Evolutionary conservation across 53 echinoderm and acorn worm genomes (phyloP).

Genomic region (Antedon mediterranea): DNA sequence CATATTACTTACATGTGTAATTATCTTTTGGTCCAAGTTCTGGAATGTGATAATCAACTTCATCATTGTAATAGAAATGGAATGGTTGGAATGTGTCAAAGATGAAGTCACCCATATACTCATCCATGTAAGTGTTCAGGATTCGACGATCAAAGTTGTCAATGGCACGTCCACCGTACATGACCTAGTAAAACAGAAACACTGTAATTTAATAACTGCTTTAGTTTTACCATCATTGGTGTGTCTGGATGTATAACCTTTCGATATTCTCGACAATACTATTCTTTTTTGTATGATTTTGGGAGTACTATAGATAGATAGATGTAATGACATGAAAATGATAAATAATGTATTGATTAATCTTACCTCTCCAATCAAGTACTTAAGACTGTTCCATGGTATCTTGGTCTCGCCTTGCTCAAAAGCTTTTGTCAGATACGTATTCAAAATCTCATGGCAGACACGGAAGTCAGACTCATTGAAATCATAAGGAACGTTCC

Average conservation of each 20-base stretch:
- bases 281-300: too few relatives aligned
- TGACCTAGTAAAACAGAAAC: slow-evolving; percentile 36
- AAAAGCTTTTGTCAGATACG: slow-evolving; percentile 75
- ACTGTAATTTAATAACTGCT: too few relatives aligned
- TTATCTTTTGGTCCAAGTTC: slow-evolving; percentile 80
- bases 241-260: too few relatives aligned
- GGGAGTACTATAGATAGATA: too few relatives aligned
- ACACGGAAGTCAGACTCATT: slow-evolving; percentile 97
- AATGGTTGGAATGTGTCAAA: slow-evolving; percentile 99
- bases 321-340: too few relatives aligned
- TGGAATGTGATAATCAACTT: slow-evolving; percentile 91
- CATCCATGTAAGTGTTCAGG: slow-evolving; percentile 98
- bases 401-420: slow-evolving; percentile 91
- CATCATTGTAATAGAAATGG: slow-evolving; percentile 81
- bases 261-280: too few relatives aligned
- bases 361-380: slow-evolving; percentile 88
- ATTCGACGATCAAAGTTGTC: slow-evolving; percentile 97
- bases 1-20: slow-evolving; percentile 63
- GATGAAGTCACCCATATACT: slow-evolving; percentile 99
- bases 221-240: too few relatives aligned
- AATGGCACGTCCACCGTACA: slow-evolving; percentile 98
- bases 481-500: slow-evolving; percentile 98
- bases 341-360: not conserved
- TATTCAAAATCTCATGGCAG: slow-evolving; percentile 80
- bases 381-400: slow-evolving; percentile 96